These are phyloP conservation scores for Vidua macroura DNA, from an alignment of 2,113 vertebrate genomes.

Conservation along the genomic window DNA sequence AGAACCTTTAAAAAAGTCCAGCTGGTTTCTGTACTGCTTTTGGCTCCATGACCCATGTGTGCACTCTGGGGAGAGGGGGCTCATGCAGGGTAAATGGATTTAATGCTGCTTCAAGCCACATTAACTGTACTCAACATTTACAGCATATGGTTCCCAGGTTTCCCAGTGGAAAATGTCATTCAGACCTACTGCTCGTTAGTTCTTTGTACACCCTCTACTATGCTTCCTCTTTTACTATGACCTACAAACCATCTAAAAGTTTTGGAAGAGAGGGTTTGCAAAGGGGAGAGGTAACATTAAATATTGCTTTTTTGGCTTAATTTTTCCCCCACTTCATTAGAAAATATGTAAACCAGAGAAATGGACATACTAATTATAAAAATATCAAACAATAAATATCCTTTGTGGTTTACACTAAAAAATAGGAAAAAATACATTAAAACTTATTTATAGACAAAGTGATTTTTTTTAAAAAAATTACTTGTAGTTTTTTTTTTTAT, in stretches of 20 bases:
- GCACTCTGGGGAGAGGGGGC: not conserved
- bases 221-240: not conserved
- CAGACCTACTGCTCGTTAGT: not conserved
- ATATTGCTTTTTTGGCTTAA: not conserved
- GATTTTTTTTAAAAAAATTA: not conserved
- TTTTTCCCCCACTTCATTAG: rapidly evolving
- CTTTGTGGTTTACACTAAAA: not conserved
- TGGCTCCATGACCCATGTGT: not conserved
- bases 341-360: not conserved
- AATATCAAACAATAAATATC: not conserved
- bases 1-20: not conserved
- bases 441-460: not conserved
- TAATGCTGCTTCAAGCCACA: conserved; percentile 35
- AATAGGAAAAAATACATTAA: not conserved
- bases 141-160: conserved; percentile 7
- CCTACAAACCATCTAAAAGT: not conserved
- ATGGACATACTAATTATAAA: not conserved
- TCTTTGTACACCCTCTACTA: not conserved
- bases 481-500: not conserved
- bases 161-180: conserved; percentile 1
- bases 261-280: not conserved
- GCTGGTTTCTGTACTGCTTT: conserved; percentile 11
- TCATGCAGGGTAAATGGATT: conserved; percentile 6
- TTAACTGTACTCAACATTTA: conserved; percentile 24
- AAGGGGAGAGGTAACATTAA: not conserved